Conservation (phyloP, 92 coral and sea anemone species). For the Meandrina meandrites region DNA sequence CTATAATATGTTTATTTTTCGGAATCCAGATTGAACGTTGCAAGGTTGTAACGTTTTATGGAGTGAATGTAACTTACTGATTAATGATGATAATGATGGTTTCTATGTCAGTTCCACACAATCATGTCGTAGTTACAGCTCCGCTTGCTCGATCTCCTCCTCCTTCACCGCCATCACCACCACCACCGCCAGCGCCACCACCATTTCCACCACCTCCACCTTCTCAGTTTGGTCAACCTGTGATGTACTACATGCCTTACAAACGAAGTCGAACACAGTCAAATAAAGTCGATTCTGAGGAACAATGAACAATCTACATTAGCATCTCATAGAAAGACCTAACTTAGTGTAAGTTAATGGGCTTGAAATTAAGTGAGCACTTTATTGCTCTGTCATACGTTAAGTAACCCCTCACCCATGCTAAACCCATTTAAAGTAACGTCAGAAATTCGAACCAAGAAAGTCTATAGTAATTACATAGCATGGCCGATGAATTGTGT, state of each 20-base stretch:
- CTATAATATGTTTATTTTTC: no score
- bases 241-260: conserved; percentile 45
- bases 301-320: not conserved
- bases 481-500: no score
- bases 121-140: not conserved
- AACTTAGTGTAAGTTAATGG: not conserved
- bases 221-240: conserved; percentile 20
- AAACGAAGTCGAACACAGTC: conserved; percentile 42
- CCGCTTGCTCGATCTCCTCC: conserved; percentile 25
- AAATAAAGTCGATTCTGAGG: not conserved
- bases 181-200: conserved; percentile 15
- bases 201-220: conserved; percentile 31
- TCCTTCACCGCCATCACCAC: conserved; percentile 48
- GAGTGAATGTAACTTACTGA: not conserved
- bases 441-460: no score
- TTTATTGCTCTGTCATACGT: no score
- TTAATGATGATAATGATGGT: not conserved
- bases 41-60: no score
- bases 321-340: not conserved
- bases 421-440: no score
- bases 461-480: no score
- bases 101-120: conserved; percentile 20
- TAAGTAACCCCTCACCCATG: no score
- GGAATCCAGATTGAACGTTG: no score
- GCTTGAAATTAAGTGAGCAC: not conserved